A percentile compares a stretch with the other conserved stretches of the same genome.
These are phyloP conservation scores for Galaxias olidus DNA, from an alignment of 2,797 vertebrate species.

Conservation along the genomic window DNA sequence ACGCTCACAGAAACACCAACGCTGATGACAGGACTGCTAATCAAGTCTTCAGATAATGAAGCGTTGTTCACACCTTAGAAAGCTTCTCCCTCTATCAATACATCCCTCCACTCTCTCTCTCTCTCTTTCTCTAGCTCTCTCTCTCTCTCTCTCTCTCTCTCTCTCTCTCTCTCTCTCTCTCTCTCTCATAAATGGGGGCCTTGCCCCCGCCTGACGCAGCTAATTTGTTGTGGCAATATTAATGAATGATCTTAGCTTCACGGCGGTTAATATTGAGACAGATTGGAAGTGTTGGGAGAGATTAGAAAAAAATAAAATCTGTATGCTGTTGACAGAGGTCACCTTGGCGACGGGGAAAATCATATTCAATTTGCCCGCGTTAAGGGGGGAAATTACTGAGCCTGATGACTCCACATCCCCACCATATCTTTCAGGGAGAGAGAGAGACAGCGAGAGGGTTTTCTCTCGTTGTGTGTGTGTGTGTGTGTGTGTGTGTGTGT, in stretches of 20 bases:
- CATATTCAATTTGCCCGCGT: slow-evolving; percentile 77
- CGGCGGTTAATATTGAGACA: slow-evolving; percentile 79
- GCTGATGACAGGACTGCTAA: slow-evolving; percentile 59
- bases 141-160: slow-evolving; percentile 39
- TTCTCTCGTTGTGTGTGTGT: too few relatives aligned
- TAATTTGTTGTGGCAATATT: slow-evolving; percentile 87
- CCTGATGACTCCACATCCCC: slow-evolving; percentile 64
- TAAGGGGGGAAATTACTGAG: slow-evolving; percentile 55
- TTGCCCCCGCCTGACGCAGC: slow-evolving; percentile 56
- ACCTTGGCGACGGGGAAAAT: slow-evolving; percentile 79
- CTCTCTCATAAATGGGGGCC: slow-evolving; percentile 36
- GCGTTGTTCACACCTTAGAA: slow-evolving; percentile 66
- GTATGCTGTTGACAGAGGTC: slow-evolving; percentile 76
- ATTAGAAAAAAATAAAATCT: slow-evolving; percentile 78
- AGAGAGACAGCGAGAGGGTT: too few relatives aligned
- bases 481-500: too few relatives aligned
- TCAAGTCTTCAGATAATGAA: slow-evolving; percentile 68
- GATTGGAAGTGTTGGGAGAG: slow-evolving; percentile 73
- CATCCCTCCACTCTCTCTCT: too few relatives aligned
- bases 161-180: neutral
- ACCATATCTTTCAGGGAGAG: slow-evolving; percentile 1
- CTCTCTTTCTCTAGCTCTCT: neutral
- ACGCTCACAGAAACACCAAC: slow-evolving; percentile 51
- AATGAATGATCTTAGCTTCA: slow-evolving; percentile 83
- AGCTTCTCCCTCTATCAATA: neutral